Conservation (phyloP, 2,888 invertebrate species). For the Alloplasta piceator region DNA sequence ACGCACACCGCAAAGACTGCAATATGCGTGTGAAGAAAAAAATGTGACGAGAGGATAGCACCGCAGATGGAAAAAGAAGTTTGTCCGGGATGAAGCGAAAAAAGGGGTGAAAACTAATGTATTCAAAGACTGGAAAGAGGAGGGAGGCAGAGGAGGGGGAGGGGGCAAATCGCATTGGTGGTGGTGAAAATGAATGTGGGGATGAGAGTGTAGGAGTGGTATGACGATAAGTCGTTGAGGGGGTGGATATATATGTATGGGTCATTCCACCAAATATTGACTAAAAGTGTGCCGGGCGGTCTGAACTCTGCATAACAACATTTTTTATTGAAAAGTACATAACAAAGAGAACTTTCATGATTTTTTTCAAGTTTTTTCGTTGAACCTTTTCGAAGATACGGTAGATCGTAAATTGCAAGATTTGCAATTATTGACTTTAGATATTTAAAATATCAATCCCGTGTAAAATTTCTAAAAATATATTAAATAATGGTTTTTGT, state of each 20-base stretch:
- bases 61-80: conserved; percentile 32
- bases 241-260: conserved; percentile 8
- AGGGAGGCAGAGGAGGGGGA: background rate
- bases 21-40: background rate
- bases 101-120: conserved; percentile 19
- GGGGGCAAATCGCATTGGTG: background rate
- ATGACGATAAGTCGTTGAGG: conserved; percentile 56
- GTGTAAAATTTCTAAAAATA: too few species aligned
- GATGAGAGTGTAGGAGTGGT: conserved; percentile 56
- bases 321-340: too few species aligned
- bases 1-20: conserved; percentile 10
- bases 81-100: conserved; percentile 11
- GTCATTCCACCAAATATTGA: too few species aligned
- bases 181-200: conserved; percentile 30
- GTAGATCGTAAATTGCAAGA: too few species aligned
- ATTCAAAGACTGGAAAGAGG: conserved; percentile 3
- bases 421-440: too few species aligned
- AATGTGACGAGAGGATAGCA: background rate
- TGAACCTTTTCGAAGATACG: too few species aligned
- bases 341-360: too few species aligned
- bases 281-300: too few species aligned
- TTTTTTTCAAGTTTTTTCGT: too few species aligned
- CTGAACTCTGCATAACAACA: too few species aligned
- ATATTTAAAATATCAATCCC: too few species aligned
- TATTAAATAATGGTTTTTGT: too few species aligned